These are phyloP conservation scores for Troides aeacus DNA, from an alignment of 2,888 invertebrate genomes.

Conservation along the genomic window DNA sequence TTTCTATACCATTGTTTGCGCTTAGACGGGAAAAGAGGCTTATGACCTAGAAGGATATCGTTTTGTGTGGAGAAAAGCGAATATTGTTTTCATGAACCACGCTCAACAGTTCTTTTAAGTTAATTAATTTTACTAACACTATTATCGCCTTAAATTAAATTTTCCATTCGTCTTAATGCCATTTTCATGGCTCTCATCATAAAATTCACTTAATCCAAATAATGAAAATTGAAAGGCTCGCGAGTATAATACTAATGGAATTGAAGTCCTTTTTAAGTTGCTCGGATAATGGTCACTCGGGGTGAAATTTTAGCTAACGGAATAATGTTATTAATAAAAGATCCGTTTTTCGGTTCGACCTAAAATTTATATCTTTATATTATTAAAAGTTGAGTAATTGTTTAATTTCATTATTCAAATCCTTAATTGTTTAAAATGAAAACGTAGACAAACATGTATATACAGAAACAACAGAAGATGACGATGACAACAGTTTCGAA, in stretches of 20 bases:
- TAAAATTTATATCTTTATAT: neutral
- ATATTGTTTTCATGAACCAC: slow-evolving; percentile 3
- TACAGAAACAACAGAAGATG: too few relatives aligned
- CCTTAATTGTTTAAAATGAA: neutral
- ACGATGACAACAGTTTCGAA: too few relatives aligned
- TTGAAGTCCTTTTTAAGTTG: slow-evolving; percentile 29
- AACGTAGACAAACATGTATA: too few relatives aligned
- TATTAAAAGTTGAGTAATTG: neutral
- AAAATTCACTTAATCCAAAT: slow-evolving; percentile 30
- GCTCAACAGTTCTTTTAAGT: slow-evolving; percentile 2
- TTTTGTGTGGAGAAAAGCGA: neutral
- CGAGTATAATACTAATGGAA: slow-evolving; percentile 30
- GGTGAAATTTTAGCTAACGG: slow-evolving; percentile 21
- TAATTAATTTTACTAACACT: slow-evolving; percentile 13
- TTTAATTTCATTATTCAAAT: neutral
- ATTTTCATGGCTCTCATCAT: slow-evolving; percentile 25
- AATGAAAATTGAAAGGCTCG: slow-evolving; percentile 28
- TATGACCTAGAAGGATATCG: neutral
- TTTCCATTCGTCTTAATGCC: slow-evolving; percentile 23
- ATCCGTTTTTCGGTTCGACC: neutral
- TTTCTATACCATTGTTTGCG: too few relatives aligned
- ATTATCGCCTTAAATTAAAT: slow-evolving; percentile 22
- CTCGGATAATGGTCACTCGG: slow-evolving; percentile 23
- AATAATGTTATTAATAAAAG: slow-evolving; percentile 20
- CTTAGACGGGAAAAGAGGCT: too few relatives aligned